Conservation (phyloP, 1,140 invertebrate species). For the Geopemphigus sp. region DNA sequence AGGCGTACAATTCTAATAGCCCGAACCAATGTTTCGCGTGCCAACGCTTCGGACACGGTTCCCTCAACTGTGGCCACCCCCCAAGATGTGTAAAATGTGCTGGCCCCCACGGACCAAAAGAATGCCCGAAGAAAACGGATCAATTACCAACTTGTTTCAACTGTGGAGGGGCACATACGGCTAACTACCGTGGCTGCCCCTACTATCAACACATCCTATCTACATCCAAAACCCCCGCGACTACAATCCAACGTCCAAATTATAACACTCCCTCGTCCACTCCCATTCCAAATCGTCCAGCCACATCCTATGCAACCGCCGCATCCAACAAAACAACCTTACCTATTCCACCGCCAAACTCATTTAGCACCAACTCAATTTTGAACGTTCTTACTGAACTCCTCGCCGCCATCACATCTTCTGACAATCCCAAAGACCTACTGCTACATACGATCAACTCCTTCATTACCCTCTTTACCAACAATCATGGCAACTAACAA, state of each 20-base stretch:
- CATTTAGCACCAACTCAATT: background rate
- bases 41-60: constrained; percentile 16
- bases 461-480: background rate
- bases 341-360: background rate
- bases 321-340: too few relatives aligned
- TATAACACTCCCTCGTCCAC: too few relatives aligned
- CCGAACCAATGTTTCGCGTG: background rate
- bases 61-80: background rate
- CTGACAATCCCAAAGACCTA: background rate
- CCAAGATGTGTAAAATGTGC: constrained; percentile 11
- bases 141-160: background rate
- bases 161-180: background rate
- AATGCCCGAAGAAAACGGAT: background rate
- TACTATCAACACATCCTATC: background rate
- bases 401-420: background rate
- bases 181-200: background rate
- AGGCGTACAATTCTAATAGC: background rate
- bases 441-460: background rate
- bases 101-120: background rate
- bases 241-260: too few relatives aligned
- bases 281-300: too few relatives aligned
- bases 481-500: background rate
- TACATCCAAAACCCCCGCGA: background rate
- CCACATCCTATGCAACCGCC: too few relatives aligned
- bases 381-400: background rate